Base-by-base conservation (phyloP, 2,797 vertebrate species). In the Sciurus vulgaris region DNA sequence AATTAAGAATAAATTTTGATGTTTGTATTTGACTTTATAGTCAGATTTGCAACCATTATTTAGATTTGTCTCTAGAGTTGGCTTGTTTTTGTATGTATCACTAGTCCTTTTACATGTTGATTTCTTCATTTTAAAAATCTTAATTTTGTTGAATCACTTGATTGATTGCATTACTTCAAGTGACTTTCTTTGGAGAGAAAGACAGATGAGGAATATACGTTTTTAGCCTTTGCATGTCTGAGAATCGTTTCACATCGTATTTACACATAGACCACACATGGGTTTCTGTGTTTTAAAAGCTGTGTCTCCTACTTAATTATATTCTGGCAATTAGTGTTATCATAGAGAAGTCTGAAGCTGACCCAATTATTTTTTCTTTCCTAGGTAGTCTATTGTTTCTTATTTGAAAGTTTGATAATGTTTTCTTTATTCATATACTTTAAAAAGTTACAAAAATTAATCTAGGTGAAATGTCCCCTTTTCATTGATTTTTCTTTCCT, bases 401-500 rank as follows among this genome's bases (percentile, higher is more conserved):
- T 84, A 81, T 77, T 69, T 91, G 41, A 85, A 82, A 73, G 63
- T 86, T 51, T 77, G 47, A 86, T 56, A 12, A 38, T n/a, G 47
- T 76, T 95, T 92, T 95, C 69, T 94, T 97, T 77, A 86, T 86
- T 95, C 54, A 44, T 38, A 26, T 44, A 63, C 24, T 86, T 77
- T 81, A 65, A 92, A 86, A 63, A 94, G 92, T 89, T 81, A 33
- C 28, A 84, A 89, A 95, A 87, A 41, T 89, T 86, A 72, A 92
- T 89, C 49, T 92, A 86, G 81, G 67, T 93, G 38, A 92, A 92
- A 76, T 54, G 30, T 86, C 61, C 61, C 15, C 22, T 91, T 94
- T 79, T 77, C 51, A 91, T 26, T 92, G 70, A 84, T 90, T 59
- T 65, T 82, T 86, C 67, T 59, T 41, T 15, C 54, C 56, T 78